Conservation (phyloP, 2,888 invertebrate species). For the Agelastica alni region DNA sequence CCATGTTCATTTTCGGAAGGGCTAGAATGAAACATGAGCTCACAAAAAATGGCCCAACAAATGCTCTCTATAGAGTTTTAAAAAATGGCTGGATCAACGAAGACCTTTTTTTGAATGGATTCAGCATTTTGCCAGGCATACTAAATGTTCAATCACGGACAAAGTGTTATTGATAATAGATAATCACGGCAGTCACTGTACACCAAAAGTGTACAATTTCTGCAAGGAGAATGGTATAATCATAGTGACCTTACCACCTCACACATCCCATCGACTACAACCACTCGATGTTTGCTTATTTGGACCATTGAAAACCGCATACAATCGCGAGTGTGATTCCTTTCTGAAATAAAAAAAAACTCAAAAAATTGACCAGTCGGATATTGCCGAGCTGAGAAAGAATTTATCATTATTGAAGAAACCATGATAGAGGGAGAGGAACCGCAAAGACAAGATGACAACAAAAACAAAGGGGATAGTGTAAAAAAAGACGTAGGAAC, state of each 20-base stretch:
- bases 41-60: conserved; percentile 22
- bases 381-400: not conserved
- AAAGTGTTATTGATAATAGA: conserved; percentile 42
- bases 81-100: conserved; percentile 22
- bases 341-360: conserved; percentile 9
- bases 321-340: conserved; percentile 25
- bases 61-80: conserved; percentile 8
- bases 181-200: conserved; percentile 20
- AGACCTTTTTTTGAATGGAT: conserved; percentile 16
- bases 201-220: conserved; percentile 16
- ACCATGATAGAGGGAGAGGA: too few species aligned
- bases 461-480: conserved; percentile 1
- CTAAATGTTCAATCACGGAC: conserved; percentile 32
- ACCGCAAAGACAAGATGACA: too few species aligned
- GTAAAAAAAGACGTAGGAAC: conserved; percentile 1
- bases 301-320: conserved; percentile 25
- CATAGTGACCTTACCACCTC: conserved; percentile 21
- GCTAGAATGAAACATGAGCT: conserved; percentile 20
- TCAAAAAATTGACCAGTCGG: conserved; percentile 21
- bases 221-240: conserved; percentile 19
- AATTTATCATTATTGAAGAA: too few species aligned
- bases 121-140: conserved; percentile 31
- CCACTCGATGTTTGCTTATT: conserved; percentile 26
- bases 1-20: conserved; percentile 27
- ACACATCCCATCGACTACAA: conserved; percentile 23